A percentile compares a stretch with the other conserved stretches of the same genome.
phyloP scores from a whole-genome alignment of 2,113 vertebrate genomes.

The Aegithalos caudatus region DNA sequence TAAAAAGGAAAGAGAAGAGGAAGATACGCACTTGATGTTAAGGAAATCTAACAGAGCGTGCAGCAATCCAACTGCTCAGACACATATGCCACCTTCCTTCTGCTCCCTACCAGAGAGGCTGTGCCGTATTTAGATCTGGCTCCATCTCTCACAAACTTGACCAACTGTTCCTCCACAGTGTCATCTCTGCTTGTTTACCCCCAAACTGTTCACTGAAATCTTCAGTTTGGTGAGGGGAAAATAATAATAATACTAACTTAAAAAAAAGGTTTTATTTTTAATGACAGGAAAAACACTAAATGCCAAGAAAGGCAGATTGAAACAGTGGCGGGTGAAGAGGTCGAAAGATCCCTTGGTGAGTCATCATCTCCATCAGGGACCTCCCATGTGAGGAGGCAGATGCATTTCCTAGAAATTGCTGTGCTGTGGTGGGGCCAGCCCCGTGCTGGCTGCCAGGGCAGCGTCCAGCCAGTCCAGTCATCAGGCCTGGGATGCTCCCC shows the following conservation, averaged over 20 bases:
- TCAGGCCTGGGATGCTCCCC: neutral
- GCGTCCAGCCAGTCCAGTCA: fast-evolving
- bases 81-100: slow-evolving; percentile 45
- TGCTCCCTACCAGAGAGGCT: slow-evolving; percentile 21
- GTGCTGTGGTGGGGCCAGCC: fast-evolving
- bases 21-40: neutral
- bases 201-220: slow-evolving; percentile 34
- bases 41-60: slow-evolving; percentile 38
- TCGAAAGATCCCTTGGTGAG: neutral
- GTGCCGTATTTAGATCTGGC: slow-evolving; percentile 48
- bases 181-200: slow-evolving; percentile 28
- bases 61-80: slow-evolving; percentile 46
- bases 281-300: neutral
- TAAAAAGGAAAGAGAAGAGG: slow-evolving; percentile 29
- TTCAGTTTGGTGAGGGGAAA: fast-evolving
- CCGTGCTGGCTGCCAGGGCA: fast-evolving
- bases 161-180: slow-evolving; percentile 39
- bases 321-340: neutral
- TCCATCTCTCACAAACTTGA: slow-evolving; percentile 41
- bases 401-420: neutral
- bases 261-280: neutral
- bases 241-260: neutral
- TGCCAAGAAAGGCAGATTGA: neutral
- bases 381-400: neutral
- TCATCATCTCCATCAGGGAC: neutral